Evolutionary conservation across 1,140 invertebrate species (phyloP), one percentile per base, ranked within the genome.

Genomic region (Eriosoma lanigerum): DNA sequence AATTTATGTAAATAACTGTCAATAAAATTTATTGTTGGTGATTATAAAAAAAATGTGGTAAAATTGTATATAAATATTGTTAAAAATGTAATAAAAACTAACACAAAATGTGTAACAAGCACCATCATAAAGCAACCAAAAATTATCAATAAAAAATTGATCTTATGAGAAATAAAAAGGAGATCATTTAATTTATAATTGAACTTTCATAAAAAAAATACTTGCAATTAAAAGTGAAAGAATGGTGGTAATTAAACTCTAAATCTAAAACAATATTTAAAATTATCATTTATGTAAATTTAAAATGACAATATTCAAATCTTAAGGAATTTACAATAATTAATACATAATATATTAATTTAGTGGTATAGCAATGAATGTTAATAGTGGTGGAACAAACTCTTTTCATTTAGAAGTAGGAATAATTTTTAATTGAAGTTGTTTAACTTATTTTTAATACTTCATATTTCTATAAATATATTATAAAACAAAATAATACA

Each of bases 31-130:
- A 38, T 38, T 38, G 15, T 56, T 60, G 38, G 73, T 58, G 32
- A 76, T 44, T 44, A 44, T 44, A 58, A 32, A 76, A 60, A 76
- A 76, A 46, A 66, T 15, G 68, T 72, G 68, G 46, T 26, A 50
- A 72, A 29, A 52, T 50, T 52, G 24, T 66, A 70, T 50, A 72
- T 52, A 72, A 72, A 72, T 72, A 72, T 72, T 72, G 68, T 72
- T 48, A 76, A 44, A 60, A 76, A 56, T 76, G 26, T 76, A 58
- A 44, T 76, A 76, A 76, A 76, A 76, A 76, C 21, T 17, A 76
- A 76, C 73, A 76, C 73, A 76, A 76, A 58, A 76, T 60, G 73
- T 76, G 73, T 76, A 76, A 76, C n/a, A 76, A 76, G 73, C 73
- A 76, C 73, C 73, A 76, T 76, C n/a, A 32, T 76, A 24, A 76